Base-by-base conservation (phyloP, 2,797 vertebrate species). In the Salarias fasciatus region DNA sequence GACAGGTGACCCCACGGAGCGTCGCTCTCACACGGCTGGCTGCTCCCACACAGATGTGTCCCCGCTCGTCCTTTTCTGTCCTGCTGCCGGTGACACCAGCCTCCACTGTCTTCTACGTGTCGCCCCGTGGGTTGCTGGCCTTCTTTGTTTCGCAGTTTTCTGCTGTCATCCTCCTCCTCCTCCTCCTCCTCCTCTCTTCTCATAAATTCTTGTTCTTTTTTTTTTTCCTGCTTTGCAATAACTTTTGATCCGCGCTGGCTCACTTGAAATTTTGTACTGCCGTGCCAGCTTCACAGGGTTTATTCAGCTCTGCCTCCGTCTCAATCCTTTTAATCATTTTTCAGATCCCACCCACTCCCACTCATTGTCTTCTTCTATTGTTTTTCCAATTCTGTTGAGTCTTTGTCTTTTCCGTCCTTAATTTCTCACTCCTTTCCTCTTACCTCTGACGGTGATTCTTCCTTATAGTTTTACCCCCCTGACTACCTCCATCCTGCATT, bases 31-130 rank as follows among this genome's bases (percentile, higher is more conserved):
- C 86, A 89, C 72, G 85, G 83, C 83, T 88, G 86, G 73, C 72
- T 88, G 79, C 75, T 3, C 77, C 77, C 85, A 73, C 82, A 73
- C 85, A 90, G 91, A 92, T 90, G 91, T 83, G 80, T 88, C 83
- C 79, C 78, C 63, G 31, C 80, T 80, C 49, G 84, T 91, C 92
- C 89, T 91, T 86, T 87, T 72, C 78, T 85, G 85, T 90, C 84
- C 75, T 10, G 47, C 65, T 18, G 54, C 53, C 42, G 50, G 67
- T 69, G 59, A 84, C 24, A 44, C 49, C 77, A 74, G 87, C 69
- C 79, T 87, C 76, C 53, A 18, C 75, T 60, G 63, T 83, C 82
- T 60, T 41, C 64, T 58, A 36, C 45, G 62, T 59, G 68, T 78
- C 12, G 33, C 70, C 80, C 76, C 30, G 38, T 50, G 77, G 82